Percentiles rank a stretch among this genome's conserved stretches.
These are phyloP conservation scores for Thamnophis sirtalis DNA, from an alignment of 2,113 vertebrate genomes.

Conservation along the genomic window DNA sequence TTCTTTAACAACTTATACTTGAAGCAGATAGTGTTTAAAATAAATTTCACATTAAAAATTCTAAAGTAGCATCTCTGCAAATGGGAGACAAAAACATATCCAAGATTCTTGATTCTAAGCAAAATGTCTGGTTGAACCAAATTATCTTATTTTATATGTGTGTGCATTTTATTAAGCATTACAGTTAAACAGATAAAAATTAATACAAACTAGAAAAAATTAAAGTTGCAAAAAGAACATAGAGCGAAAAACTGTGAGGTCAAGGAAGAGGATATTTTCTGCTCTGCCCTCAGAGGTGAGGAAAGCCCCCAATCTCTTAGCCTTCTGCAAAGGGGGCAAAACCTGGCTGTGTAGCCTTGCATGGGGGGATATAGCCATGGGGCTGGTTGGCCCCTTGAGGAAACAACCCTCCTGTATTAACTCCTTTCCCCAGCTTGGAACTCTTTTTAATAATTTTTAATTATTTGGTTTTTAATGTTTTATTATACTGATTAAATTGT, in stretches of 20 bases:
- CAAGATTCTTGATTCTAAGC: neutral
- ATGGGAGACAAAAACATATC: neutral
- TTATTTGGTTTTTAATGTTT: neutral
- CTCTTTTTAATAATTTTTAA: neutral
- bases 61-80: neutral
- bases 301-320: neutral
- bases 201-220: neutral
- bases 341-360: neutral
- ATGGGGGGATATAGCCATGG: neutral
- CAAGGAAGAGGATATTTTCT: neutral
- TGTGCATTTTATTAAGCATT: neutral
- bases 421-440: neutral
- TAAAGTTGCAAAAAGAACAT: neutral
- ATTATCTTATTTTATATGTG: neutral
- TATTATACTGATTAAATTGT: neutral
- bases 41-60: neutral
- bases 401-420: neutral
- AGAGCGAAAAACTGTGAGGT: neutral
- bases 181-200: neutral
- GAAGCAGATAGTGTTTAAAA: neutral
- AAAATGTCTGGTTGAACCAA: neutral
- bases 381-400: neutral
- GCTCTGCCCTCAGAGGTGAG: neutral
- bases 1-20: neutral
- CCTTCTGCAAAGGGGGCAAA: neutral